Conservation (phyloP, 2,797 vertebrate species). For the Chrysolophus pictus region DNA sequence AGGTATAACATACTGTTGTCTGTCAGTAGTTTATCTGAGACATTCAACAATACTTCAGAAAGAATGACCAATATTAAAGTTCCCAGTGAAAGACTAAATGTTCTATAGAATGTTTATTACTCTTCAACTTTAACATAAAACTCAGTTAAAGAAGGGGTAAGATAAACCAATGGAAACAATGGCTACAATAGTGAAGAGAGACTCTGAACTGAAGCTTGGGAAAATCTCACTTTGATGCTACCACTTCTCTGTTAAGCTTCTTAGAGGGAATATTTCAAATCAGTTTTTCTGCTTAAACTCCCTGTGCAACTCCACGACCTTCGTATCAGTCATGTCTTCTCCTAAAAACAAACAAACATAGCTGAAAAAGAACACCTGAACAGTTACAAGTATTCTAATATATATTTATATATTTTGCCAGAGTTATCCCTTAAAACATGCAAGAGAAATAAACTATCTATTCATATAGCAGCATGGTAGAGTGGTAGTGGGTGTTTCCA, state of each 20-base stretch:
- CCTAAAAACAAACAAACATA: background rate
- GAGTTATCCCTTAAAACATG: background rate
- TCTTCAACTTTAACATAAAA: background rate
- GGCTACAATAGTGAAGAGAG: fast-evolving
- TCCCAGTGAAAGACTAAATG: background rate
- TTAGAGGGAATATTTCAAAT: background rate
- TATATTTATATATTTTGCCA: background rate
- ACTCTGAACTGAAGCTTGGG: background rate
- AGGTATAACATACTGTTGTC: background rate
- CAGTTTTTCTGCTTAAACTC: background rate
- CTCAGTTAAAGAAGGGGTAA: background rate
- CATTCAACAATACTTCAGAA: background rate
- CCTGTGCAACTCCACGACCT: background rate
- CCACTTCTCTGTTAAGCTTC: background rate
- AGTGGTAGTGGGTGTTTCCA: background rate
- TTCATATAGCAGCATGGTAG: background rate
- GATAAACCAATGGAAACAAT: background rate
- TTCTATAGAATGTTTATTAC: background rate
- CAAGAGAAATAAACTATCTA: background rate
- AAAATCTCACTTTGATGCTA: background rate
- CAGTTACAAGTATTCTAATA: background rate
- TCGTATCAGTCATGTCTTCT: background rate
- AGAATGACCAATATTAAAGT: background rate
- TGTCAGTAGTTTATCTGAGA: background rate
- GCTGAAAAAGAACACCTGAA: background rate